Evolutionary conservation across 2,797 vertebrate genomes (phyloP), one percentile per base, ranked within the genome.

Genomic region (Pipistrellus kuhlii): DNA sequence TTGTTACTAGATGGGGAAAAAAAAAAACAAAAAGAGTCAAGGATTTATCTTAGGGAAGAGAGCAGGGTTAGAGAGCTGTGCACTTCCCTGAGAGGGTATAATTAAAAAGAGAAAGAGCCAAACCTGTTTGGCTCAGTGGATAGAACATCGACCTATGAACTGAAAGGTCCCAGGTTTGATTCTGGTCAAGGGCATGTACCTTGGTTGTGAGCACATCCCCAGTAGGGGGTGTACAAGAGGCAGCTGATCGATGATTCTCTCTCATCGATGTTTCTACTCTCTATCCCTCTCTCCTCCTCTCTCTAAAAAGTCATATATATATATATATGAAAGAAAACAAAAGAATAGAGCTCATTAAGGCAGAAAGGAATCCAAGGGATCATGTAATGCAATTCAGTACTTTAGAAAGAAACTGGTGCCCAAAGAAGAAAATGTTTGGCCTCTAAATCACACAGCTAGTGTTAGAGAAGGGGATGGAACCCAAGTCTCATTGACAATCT

Each of bases 1-100:
- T 41, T 41, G 38, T 41, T 41, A 41, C 38, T 41, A 41, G 38
- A 6, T 41, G 38, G 4, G 38, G 11, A 57, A 85, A 90, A 95
- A n/a, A n/a, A 91, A 73, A 94, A 88, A 91, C 73, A 94, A 88
- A 93, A 82, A 93, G 73, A 88, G 72, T 32, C 1, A 8, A 89
- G 72, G 48, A 62, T 71, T 95, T 92, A 44, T 91, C 57, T 73
- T 41, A 81, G 89, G 87, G 48, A 94, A 84, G 23, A 64, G 32
- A 88, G 27, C 21, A 69, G n/a, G 20, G 10, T 85, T 95, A 94
- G 69, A 93, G 85, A 91, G 59, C 48, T 85, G 23, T 71, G 44
- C 1, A 21, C 85, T 86, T 80, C 59, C 27, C 5, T 62, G 6
- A 62, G 13, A 62, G 12, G 32, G 25, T 66, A 72, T 46, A 64